Conservation (phyloP, 2,113 vertebrate genomes). For the Vulpes vulpes region DNA sequence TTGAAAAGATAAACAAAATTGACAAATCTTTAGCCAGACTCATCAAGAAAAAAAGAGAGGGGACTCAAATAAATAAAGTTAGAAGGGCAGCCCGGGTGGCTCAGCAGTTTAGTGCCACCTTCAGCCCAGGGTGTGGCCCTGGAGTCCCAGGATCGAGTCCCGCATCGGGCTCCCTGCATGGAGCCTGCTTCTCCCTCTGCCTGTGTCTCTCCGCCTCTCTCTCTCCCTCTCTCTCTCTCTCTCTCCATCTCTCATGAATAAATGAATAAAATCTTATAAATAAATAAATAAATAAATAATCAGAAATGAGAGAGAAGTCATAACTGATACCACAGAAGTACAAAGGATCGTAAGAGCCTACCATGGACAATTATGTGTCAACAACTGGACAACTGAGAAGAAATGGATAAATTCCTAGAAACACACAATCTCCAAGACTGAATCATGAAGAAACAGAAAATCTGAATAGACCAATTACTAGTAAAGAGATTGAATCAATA, state of each 20-base stretch:
- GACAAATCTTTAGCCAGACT: background rate
- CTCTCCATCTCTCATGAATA: too few species aligned
- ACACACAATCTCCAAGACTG: background rate
- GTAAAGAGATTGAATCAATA: background rate
- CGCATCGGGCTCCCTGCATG: too few species aligned
- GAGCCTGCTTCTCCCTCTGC: too few species aligned
- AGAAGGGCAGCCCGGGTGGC: background rate
- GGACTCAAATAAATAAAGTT: background rate
- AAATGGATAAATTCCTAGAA: background rate
- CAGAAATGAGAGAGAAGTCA: background rate
- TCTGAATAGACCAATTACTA: background rate
- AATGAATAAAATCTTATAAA: too few species aligned
- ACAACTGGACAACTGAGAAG: background rate
- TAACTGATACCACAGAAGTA: background rate
- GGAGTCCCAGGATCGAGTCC: too few species aligned
- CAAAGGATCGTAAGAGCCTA: background rate
- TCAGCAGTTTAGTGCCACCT: too few species aligned
- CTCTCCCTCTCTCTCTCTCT: too few species aligned
- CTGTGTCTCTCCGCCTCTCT: too few species aligned
- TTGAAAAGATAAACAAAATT: background rate
- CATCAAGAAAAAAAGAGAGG: background rate
- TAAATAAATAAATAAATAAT: too few species aligned
- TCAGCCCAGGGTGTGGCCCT: too few species aligned
- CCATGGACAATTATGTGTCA: background rate
- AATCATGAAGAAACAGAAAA: background rate